Percentiles rank a stretch among this genome's conserved stretches.
phyloP scores from a whole-genome alignment of 2,888 invertebrate species.

The Agrilus cyanescens region DNA sequence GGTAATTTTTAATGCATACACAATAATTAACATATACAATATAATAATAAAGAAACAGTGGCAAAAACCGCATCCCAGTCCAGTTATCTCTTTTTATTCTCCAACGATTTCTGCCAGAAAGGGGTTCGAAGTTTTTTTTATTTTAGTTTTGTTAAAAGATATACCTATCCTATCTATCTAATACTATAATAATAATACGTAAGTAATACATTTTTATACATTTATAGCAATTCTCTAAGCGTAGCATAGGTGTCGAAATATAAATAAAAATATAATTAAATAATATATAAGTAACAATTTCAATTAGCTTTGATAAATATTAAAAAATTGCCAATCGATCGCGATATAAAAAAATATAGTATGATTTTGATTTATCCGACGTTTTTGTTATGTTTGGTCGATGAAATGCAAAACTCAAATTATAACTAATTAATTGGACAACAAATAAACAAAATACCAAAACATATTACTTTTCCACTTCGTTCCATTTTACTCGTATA shows the following conservation, averaged over 20 bases:
- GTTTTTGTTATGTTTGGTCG: too few species aligned
- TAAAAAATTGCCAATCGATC: background rate
- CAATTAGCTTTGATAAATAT: background rate
- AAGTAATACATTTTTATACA: conserved; percentile 28
- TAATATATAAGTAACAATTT: conserved; percentile 24
- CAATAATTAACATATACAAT: conserved; percentile 27
- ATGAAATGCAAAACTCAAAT: too few species aligned
- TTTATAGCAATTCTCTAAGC: conserved; percentile 31
- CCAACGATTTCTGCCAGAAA: too few species aligned
- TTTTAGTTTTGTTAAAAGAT: too few species aligned
- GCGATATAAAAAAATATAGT: too few species aligned
- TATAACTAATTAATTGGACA: too few species aligned
- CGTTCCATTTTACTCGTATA: too few species aligned
- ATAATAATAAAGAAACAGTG: conserved; percentile 18
- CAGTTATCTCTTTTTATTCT: too few species aligned
- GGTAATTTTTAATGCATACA: conserved; percentile 26
- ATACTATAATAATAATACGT: conserved; percentile 10
- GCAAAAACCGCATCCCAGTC: conserved; percentile 9
- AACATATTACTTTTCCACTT: too few species aligned
- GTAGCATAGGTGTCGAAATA: conserved; percentile 26
- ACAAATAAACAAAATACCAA: too few species aligned
- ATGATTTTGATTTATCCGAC: too few species aligned
- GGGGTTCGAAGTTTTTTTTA: too few species aligned
- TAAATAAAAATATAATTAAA: conserved; percentile 28
- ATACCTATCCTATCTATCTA: conserved; percentile 5